Evolutionary conservation across 2,888 invertebrate genomes (phyloP).

Genomic region (Eupeodes luniger): DNA sequence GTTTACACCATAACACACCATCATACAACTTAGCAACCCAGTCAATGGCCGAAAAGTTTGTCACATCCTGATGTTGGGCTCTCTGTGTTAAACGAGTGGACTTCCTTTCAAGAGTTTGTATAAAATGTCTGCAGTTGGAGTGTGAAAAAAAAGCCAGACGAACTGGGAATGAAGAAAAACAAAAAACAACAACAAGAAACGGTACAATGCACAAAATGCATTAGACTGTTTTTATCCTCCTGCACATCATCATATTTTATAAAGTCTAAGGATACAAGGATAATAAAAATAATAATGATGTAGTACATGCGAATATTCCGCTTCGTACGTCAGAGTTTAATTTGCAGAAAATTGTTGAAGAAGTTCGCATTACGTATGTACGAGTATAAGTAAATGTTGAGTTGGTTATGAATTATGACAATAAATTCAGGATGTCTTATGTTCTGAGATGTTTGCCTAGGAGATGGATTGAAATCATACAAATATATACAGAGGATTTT

Average conservation of each 20-base stretch:
- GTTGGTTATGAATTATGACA: background rate
- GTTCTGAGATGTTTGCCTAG: background rate
- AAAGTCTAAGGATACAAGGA: slow-evolving; percentile 38
- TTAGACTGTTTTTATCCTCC: slow-evolving; percentile 60
- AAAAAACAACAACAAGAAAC: background rate
- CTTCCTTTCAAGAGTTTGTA: slow-evolving; percentile 11
- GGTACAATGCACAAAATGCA: slow-evolving; percentile 62
- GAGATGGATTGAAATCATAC: background rate
- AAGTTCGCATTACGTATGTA: no score
- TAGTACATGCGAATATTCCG: slow-evolving; percentile 18
- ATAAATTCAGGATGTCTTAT: background rate
- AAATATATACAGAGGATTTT: background rate
- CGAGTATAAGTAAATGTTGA: background rate
- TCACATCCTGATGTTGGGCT: slow-evolving; percentile 59
- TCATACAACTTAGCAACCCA: slow-evolving; percentile 1
- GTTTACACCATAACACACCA: slow-evolving; percentile 8
- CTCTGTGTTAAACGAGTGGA: background rate
- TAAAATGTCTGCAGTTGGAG: slow-evolving; percentile 28
- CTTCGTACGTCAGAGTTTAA: slow-evolving; percentile 17
- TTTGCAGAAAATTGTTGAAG: slow-evolving; percentile 23
- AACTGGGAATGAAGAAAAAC: slow-evolving; percentile 1
- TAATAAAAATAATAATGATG: slow-evolving; percentile 70
- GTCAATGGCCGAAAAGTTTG: slow-evolving; percentile 64
- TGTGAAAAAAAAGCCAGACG: slow-evolving; percentile 50
- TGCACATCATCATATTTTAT: background rate